Evolutionary conservation across 2,797 vertebrate genomes (phyloP).

Genomic region (Tapirus indicus): DNA sequence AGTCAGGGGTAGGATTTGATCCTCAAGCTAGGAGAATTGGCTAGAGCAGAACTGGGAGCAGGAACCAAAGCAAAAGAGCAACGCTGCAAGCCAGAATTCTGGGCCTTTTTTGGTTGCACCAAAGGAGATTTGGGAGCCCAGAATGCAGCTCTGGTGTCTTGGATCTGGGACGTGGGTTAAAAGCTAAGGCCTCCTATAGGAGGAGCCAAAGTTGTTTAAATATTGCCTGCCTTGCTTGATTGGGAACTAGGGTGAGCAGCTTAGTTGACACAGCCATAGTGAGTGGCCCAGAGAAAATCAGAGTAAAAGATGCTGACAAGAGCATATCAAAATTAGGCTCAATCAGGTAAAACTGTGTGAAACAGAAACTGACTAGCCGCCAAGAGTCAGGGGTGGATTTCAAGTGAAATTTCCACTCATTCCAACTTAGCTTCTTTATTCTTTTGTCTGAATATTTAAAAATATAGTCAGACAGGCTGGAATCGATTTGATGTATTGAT

Average conservation of each 20-base stretch:
- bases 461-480: background rate
- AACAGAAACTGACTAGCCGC: background rate
- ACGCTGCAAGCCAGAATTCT: background rate
- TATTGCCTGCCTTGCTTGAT: background rate
- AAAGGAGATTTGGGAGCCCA: background rate
- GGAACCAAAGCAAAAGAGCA: background rate
- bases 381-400: background rate
- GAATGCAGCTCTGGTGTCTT: background rate
- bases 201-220: background rate
- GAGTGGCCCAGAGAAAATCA: background rate
- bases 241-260: background rate
- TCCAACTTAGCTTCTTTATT: slow-evolving; percentile 16
- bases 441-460: slow-evolving; percentile 43
- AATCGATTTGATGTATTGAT: background rate
- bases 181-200: background rate
- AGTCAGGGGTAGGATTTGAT: background rate
- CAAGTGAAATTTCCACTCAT: slow-evolving; percentile 33
- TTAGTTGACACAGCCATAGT: background rate
- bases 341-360: background rate
- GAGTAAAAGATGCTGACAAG: background rate
- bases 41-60: background rate
- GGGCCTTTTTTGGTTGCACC: background rate
- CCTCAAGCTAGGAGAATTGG: background rate
- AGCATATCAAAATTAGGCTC: background rate
- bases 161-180: background rate